Base-by-base conservation (phyloP, 2,888 invertebrate species). In the Horisme vitalbata region DNA sequence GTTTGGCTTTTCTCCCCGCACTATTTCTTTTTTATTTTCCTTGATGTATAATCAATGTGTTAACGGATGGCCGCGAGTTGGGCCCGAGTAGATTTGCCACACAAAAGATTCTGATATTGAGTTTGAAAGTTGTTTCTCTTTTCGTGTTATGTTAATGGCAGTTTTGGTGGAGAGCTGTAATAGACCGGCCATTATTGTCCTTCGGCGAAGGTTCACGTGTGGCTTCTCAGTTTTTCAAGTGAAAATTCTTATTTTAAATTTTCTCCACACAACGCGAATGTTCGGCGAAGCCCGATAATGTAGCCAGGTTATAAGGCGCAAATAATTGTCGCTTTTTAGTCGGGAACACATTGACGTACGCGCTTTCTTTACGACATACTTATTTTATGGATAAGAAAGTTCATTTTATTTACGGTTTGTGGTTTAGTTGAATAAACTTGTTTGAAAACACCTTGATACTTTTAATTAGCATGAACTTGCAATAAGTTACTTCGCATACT, bases 41-140 rank as follows among this genome's bases (percentile, higher is more conserved):
- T 81, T 87, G 88, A 87, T 88, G 84, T 89, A 87, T 88, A 88
- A 88, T 88, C 86, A 88, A 88, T 88, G 87, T 81, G 87, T 85
- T 87, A 87, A 88, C 87, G 88, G 87, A 83, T 83, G 83, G 84
- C 79, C 82, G 83, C 73, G 74, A 75, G 70, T 76, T 76, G 77
- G 77, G 78, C 76, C 72, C 65, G 75, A 73, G 79, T 86, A 87
- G 79, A 86, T 88, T 88, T 86, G 81, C 83, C 71, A 82, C 81
- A 87, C 86, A 88, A 89, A 87, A 87, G 85, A 84, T 80, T 81
- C 79, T 77, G 83, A 86, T 87, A 87, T 87, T 88, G 83, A 85
- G 86, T 86, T 85, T 79, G 80, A 79, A 84, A 87, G 83, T 85
- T 86, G 85, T 88, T 88, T 85, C 79, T 80, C 79, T 80, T 77